Conservation (phyloP, 2,888 invertebrate species). For the Leptopilina myrica region DNA sequence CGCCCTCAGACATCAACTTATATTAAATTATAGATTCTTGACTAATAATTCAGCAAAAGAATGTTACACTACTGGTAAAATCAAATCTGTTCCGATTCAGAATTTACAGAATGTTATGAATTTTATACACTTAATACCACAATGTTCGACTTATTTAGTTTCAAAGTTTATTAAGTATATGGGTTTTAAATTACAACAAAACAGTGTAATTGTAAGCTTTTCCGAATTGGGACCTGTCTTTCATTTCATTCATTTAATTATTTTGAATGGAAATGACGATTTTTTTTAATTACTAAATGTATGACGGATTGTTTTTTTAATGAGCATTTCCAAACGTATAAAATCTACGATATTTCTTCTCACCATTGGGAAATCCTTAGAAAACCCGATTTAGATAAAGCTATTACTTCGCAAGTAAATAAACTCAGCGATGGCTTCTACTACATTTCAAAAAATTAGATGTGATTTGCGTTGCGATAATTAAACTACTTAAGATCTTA, state of each 20-base stretch:
- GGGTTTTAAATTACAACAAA: neutral
- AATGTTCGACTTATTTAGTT: neutral
- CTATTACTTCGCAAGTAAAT: too few relatives aligned
- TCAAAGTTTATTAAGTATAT: neutral
- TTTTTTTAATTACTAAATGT: too few relatives aligned
- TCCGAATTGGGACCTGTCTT: neutral
- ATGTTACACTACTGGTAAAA: neutral
- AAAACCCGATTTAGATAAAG: too few relatives aligned
- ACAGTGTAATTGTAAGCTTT: neutral
- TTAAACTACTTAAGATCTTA: too few relatives aligned
- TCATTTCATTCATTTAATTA: neutral
- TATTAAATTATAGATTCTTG: conserved; percentile 12
- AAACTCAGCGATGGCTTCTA: too few relatives aligned
- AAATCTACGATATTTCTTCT: too few relatives aligned
- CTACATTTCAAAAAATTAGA: too few relatives aligned
- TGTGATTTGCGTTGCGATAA: too few relatives aligned
- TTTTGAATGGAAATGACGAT: too few relatives aligned
- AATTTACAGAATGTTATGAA: neutral
- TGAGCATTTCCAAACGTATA: neutral
- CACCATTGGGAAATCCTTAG: too few relatives aligned
- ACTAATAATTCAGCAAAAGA: neutral
- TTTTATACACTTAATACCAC: neutral
- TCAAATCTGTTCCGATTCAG: neutral
- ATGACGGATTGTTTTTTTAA: too few relatives aligned
- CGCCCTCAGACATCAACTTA: conserved; percentile 41